Conservation (phyloP, 2,113 vertebrate species). For the Neoarius graeffei region DNA sequence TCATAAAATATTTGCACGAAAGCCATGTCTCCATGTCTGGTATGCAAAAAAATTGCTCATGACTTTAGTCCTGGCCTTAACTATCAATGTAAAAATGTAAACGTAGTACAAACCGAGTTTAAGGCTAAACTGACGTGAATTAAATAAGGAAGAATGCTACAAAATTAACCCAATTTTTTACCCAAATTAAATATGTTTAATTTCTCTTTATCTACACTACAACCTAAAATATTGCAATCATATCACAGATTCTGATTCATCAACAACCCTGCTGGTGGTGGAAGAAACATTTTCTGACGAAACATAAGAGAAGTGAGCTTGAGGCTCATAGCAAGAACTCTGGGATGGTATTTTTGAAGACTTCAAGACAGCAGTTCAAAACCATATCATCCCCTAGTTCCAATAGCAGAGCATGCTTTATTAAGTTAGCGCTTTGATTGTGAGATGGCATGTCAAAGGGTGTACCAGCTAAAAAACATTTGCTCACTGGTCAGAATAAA, state of each 20-base stretch:
- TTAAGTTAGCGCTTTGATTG: constrained; percentile 24
- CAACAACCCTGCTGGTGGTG: neutral
- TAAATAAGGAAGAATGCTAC: neutral
- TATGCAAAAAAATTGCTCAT: no score
- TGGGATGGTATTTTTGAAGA: constrained; percentile 19
- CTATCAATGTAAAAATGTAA: neutral
- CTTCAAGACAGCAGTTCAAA: constrained; percentile 46
- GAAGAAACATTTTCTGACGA: neutral
- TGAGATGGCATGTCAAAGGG: neutral
- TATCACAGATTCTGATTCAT: neutral
- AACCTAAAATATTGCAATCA: neutral
- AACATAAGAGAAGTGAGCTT: constrained; percentile 5
- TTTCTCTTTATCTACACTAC: neutral
- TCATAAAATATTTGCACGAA: neutral
- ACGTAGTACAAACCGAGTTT: neutral
- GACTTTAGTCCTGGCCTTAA: neutral
- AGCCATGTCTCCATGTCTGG: neutral
- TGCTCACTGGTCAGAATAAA: neutral
- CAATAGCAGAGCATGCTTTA: constrained; percentile 22
- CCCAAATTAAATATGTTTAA: neutral
- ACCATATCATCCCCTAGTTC: neutral
- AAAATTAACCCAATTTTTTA: neutral
- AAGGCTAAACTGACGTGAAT: neutral
- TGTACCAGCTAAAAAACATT: neutral
- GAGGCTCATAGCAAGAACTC: neutral